Evolutionary conservation across 2,113 vertebrate genomes (phyloP), one percentile per base, ranked within the genome.

Genomic region (Pseudorectes ferrugineus): DNA sequence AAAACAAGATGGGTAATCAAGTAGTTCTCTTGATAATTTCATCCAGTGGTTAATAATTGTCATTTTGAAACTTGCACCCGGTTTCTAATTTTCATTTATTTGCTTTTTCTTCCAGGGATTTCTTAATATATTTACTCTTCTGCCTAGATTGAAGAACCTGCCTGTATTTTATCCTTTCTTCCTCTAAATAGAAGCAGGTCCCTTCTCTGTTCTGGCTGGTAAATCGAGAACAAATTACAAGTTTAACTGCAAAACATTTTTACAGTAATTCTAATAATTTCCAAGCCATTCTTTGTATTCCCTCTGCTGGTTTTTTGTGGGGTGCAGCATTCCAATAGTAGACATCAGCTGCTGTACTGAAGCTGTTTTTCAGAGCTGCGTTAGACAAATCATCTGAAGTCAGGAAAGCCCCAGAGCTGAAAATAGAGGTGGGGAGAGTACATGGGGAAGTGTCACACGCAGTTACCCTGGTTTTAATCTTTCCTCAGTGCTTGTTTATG

Each of bases 341-440:
- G 31, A 49, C 52, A 40, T 36, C 71, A 24, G 24, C 38, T 83
- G 38, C 16, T 57, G 31, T 36, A 19, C 22, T 74, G 61, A 28
- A 62, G 51, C 38, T 67, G 29, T 16, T 59, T 83, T 21, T 68
- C 83, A 76, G 66, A 74, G 21, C 35, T 80, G 5, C 70, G 6
- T 59, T 67, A 85, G 55, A 54, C 74, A 89, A 78, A 87, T 58
- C 23, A 26, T 25, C 54, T 5, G 23, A 87, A 74, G 51, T 42
- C 55, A 75, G 94, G 80, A 91, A 91, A 89, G 46, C 51, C 92
- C 90, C 63, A 7, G 55, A 80, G 59, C 76, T 89, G 84, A 91
- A 93, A 94, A 77, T 19, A 92, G 65, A 89, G 23, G 5, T 8
- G 74, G 73, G 49, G 88, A 74, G 65, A 87, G 78, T 63, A 62